Base-by-base conservation (phyloP, 2,113 vertebrate species). In the Desmodus rotundus region DNA sequence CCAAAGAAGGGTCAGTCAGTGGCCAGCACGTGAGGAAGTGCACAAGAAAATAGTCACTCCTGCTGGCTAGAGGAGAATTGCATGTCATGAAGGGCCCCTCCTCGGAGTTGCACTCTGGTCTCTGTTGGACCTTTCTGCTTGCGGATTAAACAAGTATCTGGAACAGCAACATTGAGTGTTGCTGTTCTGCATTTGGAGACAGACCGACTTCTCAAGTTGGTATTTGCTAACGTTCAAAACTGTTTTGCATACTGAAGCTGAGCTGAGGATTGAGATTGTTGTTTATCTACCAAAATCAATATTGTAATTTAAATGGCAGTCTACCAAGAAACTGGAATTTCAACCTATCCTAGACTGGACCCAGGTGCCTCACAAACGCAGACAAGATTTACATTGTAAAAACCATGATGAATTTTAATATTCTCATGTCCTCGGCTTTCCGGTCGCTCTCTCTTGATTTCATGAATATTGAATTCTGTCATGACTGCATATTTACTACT, bases 381-480 rank as follows among this genome's bases (percentile, higher is more conserved):
- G 61, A 89, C 73, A 91, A 83, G 94, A 94, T 89, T 97, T 95
- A 94, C 81, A 68, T 74, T 92, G 89, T 76, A 83, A 72, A 93
- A 97, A 87, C 94, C 84, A 26, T 72, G 93, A 94, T 96, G 93
- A 87, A 96, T 97, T 97, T 97, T 96, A 96, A 95, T 97, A 95
- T 87, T 84, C 70, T 95, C 68, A 52, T 90, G 92, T 86, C 94
- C 86, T 90, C 95, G 78, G 87, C 93, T 95, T 98, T 97, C 97
- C 20, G 56, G 56, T 97, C 41, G 47, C 87, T 88, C 87, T 87
- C 87, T 88, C 87, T 87, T 80, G 97, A 91, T 93, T 96, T 97
- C 87, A 97, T 98, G 94, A 98, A 98, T 97, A 96, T 98, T 97
- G 98, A 93, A 96, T 98, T 97, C 95, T 97, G 95, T 96, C 96